Evolutionary conservation across 2,888 invertebrate genomes (phyloP).

Genomic region (Salticus scenicus): DNA sequence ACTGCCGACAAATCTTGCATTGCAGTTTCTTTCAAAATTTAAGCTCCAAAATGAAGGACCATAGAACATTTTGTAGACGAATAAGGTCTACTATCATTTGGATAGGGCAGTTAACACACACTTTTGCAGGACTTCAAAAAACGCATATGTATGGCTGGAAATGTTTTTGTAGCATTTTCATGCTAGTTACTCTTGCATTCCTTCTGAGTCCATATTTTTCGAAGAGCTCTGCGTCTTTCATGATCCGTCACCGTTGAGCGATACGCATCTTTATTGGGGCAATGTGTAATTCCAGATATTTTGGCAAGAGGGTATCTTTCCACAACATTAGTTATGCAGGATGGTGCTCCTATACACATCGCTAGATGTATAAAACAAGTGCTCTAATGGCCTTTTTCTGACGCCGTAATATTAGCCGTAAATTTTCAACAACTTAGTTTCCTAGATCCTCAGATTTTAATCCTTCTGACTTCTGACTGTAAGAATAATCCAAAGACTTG

Average conservation of each 20-base stretch:
- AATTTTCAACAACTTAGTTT: background rate
- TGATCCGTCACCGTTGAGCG: background rate
- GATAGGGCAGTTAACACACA: background rate
- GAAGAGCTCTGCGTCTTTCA: background rate
- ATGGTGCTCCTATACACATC: background rate
- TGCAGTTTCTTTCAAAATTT: background rate
- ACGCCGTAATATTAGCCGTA: background rate
- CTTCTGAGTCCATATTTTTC: background rate
- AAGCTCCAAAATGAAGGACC: background rate
- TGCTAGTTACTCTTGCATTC: too few species aligned
- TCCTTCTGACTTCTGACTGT: background rate
- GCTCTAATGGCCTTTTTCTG: background rate
- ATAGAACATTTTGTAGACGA: background rate
- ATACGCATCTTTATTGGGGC: background rate
- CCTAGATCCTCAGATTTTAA: background rate
- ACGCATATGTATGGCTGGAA: background rate
- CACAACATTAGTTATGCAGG: background rate
- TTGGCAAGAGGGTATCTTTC: background rate
- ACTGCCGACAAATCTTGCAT: background rate
- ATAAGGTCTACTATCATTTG: constrained; percentile 1
- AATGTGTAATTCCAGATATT: background rate
- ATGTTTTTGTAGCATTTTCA: too few species aligned
- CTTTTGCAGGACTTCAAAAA: background rate
- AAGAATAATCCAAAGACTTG: background rate
- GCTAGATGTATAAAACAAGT: background rate